Evolutionary conservation across 2,797 vertebrate species (phyloP).

Genomic region (Lates japonicus): DNA sequence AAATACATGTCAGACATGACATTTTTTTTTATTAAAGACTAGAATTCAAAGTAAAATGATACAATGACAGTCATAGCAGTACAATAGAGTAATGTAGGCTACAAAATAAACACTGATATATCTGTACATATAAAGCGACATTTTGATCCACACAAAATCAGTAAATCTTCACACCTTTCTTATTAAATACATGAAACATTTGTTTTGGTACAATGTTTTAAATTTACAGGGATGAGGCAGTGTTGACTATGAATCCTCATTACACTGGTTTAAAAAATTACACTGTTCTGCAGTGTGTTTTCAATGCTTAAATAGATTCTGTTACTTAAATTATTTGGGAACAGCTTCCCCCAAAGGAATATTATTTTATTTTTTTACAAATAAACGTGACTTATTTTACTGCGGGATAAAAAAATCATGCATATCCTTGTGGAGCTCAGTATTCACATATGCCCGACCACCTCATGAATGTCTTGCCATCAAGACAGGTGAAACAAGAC

Average conservation of each 20-base stretch:
- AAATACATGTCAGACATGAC: background rate
- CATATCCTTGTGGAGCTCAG: slow-evolving; percentile 89
- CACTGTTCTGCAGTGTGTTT: background rate
- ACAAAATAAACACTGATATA: slow-evolving; percentile 29
- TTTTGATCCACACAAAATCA: background rate
- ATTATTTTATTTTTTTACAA: background rate
- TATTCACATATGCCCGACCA: slow-evolving; percentile 87
- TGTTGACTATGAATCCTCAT: background rate
- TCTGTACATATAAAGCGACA: background rate
- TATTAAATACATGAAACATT: no score
- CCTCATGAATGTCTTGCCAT: slow-evolving; percentile 92
- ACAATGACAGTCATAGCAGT: slow-evolving; percentile 17
- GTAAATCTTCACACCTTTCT: no score
- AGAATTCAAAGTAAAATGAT: slow-evolving; percentile 14
- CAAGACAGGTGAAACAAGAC: slow-evolving; percentile 88
- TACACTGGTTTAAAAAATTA: background rate
- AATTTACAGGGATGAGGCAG: no score
- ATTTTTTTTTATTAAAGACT: slow-evolving; percentile 30
- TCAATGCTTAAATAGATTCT: background rate
- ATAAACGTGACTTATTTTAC: slow-evolving; percentile 37
- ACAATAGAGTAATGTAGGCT: slow-evolving; percentile 27
- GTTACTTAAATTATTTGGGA: background rate
- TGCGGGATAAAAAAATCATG: slow-evolving; percentile 92
- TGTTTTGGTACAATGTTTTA: no score
- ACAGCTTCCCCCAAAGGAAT: background rate